These are phyloP conservation scores for Cantharis rufa DNA, from an alignment of 2,888 invertebrate genomes.

Conservation along the genomic window DNA sequence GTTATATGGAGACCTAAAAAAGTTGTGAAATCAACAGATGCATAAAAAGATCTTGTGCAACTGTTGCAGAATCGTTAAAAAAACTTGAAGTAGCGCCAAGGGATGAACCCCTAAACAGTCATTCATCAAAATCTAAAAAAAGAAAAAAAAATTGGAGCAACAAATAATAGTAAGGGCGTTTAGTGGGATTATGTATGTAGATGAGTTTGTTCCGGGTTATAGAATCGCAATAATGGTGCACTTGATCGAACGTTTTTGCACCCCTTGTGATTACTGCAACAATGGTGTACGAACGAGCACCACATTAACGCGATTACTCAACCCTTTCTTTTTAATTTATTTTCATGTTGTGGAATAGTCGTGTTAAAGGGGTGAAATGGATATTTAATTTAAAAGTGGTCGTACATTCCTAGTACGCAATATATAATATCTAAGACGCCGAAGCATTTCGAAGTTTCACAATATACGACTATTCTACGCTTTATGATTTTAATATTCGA, in stretches of 20 bases:
- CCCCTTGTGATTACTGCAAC: slow-evolving; percentile 28
- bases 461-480: slow-evolving; percentile 10
- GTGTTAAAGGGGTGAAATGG: not conserved
- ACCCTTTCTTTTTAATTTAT: slow-evolving; percentile 19
- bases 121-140: slow-evolving; percentile 43
- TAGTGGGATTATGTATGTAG: slow-evolving; percentile 31
- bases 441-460: not conserved
- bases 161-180: slow-evolving; percentile 26
- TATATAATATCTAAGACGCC: not conserved
- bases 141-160: slow-evolving; percentile 28
- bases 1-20: slow-evolving; percentile 25
- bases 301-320: slow-evolving; percentile 28
- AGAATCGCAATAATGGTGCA: slow-evolving; percentile 36
- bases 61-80: slow-evolving; percentile 43
- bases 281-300: slow-evolving; percentile 21
- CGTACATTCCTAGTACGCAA: not conserved
- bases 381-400: not conserved
- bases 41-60: slow-evolving; percentile 42
- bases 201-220: slow-evolving; percentile 36
- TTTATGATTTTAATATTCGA: slow-evolving; percentile 19
- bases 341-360: not conserved
- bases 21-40: slow-evolving; percentile 34
- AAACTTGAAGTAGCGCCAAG: slow-evolving; percentile 42
- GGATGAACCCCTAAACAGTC: slow-evolving; percentile 34
- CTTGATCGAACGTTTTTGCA: slow-evolving; percentile 38